Base-by-base conservation (phyloP, 2,888 invertebrate genomes). In the Digitonthophagus gazella region DNA sequence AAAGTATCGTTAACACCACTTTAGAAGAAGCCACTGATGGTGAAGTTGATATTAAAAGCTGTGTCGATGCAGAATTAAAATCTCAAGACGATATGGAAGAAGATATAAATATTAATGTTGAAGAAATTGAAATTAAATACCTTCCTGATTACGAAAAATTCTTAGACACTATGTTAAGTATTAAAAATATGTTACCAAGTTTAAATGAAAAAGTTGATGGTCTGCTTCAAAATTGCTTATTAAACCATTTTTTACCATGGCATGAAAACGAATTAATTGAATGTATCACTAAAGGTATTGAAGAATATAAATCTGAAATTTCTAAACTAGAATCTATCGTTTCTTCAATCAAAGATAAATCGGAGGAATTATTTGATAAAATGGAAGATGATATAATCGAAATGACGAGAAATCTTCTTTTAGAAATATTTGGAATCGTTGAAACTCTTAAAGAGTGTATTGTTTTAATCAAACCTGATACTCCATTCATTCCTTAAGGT, bases 361-460 rank as follows among this genome's bases (percentile, higher is more conserved):
- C 14, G n/a, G 20, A 18, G n/a, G 61, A 61, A 19, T 19, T 61
- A n/a, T 61, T 61, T 18, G 61, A n/a, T 61, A 19, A 61, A n/a
- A 61, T 61, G 61, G 61, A 61, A 61, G 18, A 11, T 2, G n/a
- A 19, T n/a, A 2, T 61, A 18, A n/a, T 11, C 2, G 61, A 19
- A 3, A 19, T 61, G 61, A 19, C 20, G 6, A 20, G 18, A 18
- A 18, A 61, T 61, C 6, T 61, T 61, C n/a, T 61, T 5, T 20
- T 19, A 11, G 18, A 15, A n/a, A 61, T 61, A 19, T 18, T 61
- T 4, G 20, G 2, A 19, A 61, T 61, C n/a, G 18, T 61, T n/a
- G 19, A 61, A 61, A n/a, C 18, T n/a, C 11, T 61, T 16, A 61
- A 61, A 19, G 61, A 16, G 18, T 61, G 61, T 8, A 61, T 61